Evolutionary conservation across 2,888 invertebrate genomes (phyloP).

Genomic region (Neria commutata): DNA sequence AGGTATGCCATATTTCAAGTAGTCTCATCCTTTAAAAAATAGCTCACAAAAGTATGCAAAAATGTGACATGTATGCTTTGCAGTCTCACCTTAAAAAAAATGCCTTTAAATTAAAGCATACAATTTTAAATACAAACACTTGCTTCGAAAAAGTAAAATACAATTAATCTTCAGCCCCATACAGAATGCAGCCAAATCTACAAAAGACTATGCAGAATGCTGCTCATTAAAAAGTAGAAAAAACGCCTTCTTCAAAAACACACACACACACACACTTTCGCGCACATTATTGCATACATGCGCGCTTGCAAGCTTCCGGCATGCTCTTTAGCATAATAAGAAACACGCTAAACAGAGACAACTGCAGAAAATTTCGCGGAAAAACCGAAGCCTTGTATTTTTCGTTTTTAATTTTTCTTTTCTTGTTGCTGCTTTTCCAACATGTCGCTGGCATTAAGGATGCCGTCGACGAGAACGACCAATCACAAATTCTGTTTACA

Average conservation of each 20-base stretch:
- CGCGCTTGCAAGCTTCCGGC: neutral
- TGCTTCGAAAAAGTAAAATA: slow-evolving; percentile 42
- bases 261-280: neutral
- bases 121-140: slow-evolving; percentile 49
- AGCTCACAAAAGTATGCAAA: too few species aligned
- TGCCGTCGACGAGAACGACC: slow-evolving; percentile 18
- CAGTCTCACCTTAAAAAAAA: neutral
- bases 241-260: neutral
- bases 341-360: slow-evolving; percentile 52
- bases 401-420: too few species aligned
- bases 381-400: too few species aligned
- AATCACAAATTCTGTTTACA: slow-evolving; percentile 41
- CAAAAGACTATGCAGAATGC: slow-evolving; percentile 20
- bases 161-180: slow-evolving; percentile 48
- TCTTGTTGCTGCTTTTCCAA: neutral
- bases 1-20: too few species aligned
- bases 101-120: slow-evolving; percentile 33
- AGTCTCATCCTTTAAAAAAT: too few species aligned
- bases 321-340: slow-evolving; percentile 54
- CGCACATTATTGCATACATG: too few species aligned
- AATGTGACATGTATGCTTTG: too few species aligned
- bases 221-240: slow-evolving; percentile 35
- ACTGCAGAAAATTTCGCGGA: slow-evolving; percentile 15
- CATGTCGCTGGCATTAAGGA: neutral
- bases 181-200: slow-evolving; percentile 8